Conservation (phyloP, 2,797 vertebrate genomes). For the Agapornis canus region DNA sequence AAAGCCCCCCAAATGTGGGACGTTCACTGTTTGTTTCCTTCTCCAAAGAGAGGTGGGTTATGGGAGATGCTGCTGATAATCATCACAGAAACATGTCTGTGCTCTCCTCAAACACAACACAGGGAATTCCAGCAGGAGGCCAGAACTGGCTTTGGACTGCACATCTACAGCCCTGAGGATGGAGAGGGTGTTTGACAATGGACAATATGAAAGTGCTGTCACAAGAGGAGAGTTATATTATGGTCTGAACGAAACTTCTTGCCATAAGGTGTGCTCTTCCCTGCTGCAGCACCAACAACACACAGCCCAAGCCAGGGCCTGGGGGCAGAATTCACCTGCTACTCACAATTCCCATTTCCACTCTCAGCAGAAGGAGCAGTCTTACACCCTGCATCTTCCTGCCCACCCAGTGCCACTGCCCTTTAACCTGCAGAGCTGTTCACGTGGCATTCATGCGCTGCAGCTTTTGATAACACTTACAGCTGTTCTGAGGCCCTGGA, state of each 20-base stretch:
- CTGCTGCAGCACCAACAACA: neutral
- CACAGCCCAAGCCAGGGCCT: neutral
- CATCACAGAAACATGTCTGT: conserved; percentile 45
- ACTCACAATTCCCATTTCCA: neutral
- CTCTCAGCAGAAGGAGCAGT: neutral
- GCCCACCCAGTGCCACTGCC: neutral
- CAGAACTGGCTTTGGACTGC: neutral
- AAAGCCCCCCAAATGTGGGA: conserved; percentile 65
- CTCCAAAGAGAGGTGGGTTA: conserved; percentile 55
- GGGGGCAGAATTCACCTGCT: neutral
- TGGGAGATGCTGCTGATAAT: conserved; percentile 69
- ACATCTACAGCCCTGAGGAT: neutral
- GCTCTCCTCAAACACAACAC: conserved; percentile 22
- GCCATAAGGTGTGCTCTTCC: neutral
- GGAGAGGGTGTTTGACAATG: neutral
- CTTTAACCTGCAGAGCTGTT: neutral
- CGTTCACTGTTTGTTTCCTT: conserved; percentile 71
- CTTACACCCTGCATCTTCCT: neutral
- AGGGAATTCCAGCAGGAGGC: neutral
- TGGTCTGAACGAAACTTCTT: neutral
- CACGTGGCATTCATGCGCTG: neutral
- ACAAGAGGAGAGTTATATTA: neutral
- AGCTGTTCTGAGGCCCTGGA: conserved; percentile 90
- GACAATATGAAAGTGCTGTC: neutral
- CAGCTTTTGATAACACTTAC: conserved; percentile 75